Evolutionary conservation across 2,888 invertebrate genomes (phyloP).

Genomic region (Physocephala rufipes): DNA sequence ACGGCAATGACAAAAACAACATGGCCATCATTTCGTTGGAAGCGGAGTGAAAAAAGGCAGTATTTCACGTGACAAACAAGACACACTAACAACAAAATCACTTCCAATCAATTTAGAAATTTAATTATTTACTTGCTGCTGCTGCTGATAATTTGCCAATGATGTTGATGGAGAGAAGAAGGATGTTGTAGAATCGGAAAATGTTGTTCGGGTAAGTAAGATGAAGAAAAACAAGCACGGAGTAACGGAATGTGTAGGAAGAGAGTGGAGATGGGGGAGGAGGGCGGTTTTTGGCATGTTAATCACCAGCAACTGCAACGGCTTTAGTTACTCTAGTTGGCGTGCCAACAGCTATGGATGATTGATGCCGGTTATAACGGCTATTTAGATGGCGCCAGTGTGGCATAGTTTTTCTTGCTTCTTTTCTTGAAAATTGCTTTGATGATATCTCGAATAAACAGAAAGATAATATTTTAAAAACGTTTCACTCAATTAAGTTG

Average conservation of each 20-base stretch:
- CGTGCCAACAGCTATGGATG: not conserved
- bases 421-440: conserved; percentile 28
- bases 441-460: conserved; percentile 4
- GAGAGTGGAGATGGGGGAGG: not conserved
- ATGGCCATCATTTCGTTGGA: not conserved
- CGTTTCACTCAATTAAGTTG: conserved; percentile 21
- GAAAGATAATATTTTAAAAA: no score
- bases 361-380: not conserved
- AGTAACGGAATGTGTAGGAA: not conserved
- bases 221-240: no score
- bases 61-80: conserved; percentile 9
- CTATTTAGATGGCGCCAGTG: conserved; percentile 25
- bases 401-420: conserved; percentile 28
- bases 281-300: conserved; percentile 37
- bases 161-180: not conserved
- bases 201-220: not conserved
- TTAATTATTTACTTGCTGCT: conserved; percentile 17
- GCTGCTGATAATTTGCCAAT: not conserved
- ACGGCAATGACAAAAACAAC: conserved; percentile 1
- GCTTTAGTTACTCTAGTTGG: conserved; percentile 5
- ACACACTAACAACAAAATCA: conserved; percentile 10
- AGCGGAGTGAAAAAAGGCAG: not conserved
- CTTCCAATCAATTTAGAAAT: conserved; percentile 30
- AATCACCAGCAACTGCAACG: conserved; percentile 28
- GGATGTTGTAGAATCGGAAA: not conserved